Evolutionary conservation across 2,888 invertebrate genomes (phyloP).

Genomic region (Pristionchus fissidentatus): DNA sequence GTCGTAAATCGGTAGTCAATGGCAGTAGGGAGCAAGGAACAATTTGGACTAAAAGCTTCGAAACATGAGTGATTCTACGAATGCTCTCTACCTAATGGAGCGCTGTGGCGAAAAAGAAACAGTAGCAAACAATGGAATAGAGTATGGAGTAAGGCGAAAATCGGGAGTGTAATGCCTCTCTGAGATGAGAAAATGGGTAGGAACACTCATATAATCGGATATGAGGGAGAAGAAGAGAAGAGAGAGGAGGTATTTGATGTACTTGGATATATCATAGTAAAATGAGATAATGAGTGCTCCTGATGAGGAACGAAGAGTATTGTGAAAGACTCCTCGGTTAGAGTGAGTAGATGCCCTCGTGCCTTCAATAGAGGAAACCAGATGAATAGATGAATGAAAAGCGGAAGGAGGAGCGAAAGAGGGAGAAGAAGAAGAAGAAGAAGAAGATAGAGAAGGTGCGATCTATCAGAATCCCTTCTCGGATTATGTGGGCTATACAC

Average conservation of each 20-base stretch:
- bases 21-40: background rate
- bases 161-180: no score
- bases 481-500: no score
- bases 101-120: no score
- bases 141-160: no score
- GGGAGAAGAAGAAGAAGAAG: background rate
- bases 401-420: no score
- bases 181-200: no score
- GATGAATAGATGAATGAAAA: no score
- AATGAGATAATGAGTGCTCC: constrained; percentile 71
- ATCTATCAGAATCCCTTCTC: constrained; percentile 43
- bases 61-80: background rate
- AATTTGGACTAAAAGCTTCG: background rate
- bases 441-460: constrained; percentile 20
- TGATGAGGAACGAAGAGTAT: constrained; percentile 68
- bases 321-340: constrained; percentile 68
- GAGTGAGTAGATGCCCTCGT: constrained; percentile 63
- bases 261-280: constrained; percentile 72
- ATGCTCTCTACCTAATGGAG: no score
- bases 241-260: constrained; percentile 56
- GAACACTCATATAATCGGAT: background rate
- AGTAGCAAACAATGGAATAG: no score
- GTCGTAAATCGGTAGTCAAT: background rate
- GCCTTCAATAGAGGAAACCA: constrained; percentile 55
- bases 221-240: background rate